phyloP scores from a whole-genome alignment of 2,888 invertebrate species.

The Periphyllus acericola region DNA sequence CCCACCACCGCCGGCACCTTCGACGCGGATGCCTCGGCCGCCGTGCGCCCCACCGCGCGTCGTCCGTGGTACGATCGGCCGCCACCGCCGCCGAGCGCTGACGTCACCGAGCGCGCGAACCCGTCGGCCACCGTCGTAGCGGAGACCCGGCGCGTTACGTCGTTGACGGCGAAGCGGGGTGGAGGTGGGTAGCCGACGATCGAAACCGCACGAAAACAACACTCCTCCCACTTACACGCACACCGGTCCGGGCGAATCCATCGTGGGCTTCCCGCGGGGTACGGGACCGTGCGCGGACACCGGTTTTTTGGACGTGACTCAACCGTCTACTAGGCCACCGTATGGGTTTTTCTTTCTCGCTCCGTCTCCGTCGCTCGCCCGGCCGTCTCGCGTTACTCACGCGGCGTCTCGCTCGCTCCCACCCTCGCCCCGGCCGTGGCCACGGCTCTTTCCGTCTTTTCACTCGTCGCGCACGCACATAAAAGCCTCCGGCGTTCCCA shows the following conservation, averaged over 20 bases:
- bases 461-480: background rate
- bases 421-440: background rate
- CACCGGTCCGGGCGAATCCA: constrained; percentile 44
- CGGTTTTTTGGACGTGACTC: constrained; percentile 59
- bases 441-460: background rate
- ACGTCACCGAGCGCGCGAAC: constrained; percentile 38
- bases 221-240: constrained; percentile 38
- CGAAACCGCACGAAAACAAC: constrained; percentile 59
- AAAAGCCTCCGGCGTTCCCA: background rate
- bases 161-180: too few species aligned
- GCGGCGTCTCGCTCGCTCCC: background rate
- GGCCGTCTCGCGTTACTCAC: background rate
- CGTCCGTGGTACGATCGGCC: background rate
- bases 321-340: constrained; percentile 58
- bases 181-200: constrained; percentile 6
- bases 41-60: too few species aligned
- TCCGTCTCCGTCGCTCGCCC: background rate
- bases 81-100: constrained; percentile 46
- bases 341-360: constrained; percentile 33
- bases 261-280: constrained; percentile 34
- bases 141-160: background rate
- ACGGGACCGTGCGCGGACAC: constrained; percentile 49
- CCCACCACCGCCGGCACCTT: background rate
- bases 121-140: constrained; percentile 1
- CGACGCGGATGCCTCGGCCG: too few species aligned